Evolutionary conservation across 2,888 invertebrate species (phyloP), one percentile per base, ranked within the genome.

Genomic region (Polydrusus cervinus): DNA sequence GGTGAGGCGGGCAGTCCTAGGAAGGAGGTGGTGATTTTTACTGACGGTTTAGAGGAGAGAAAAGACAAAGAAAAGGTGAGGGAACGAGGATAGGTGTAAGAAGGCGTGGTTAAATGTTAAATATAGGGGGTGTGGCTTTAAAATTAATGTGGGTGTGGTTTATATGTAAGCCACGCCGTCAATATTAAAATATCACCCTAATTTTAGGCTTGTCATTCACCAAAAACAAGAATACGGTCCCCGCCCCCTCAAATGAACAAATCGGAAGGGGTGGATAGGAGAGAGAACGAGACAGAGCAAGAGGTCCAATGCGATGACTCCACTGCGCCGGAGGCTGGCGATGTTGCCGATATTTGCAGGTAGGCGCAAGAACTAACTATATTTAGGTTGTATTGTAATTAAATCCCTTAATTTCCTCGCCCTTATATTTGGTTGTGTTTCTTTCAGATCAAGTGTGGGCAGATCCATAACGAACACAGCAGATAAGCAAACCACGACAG

Each of bases 21-120:
- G 77, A 80, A 82, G 20, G 87, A 87, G 70, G 83, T 85, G 57
- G 86, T 87, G 20, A 84, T 82, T 20, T 87, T 87, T 77, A 85
- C 84, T 3, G 83, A 83, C 66, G 84, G 84, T 45, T 74, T 81
- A 11, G 82, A 83, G 57, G 79, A 80, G 34, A 79, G 77, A 25
- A 64, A 73, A 34, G 81, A 80, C 51, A 79, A 80, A 71, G 84
- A 85, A 78, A 84, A 85, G 68, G 62, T 80, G 30, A 79, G 45
- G 13, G 11, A 13, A 25, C 34, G 34, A 9, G 34, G 34, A 9
- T 25, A 5, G 34, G 10, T 10, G 34, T 34, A 30, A 5, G 7
- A 5, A 30, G 30, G 30, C 30, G 30, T 30, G 30, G 30, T 7
- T 30, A 30, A 30, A 30, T 30, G n/a, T n/a, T n/a, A n/a, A n/a